These are phyloP conservation scores for Drymodes brunneopygia DNA, from an alignment of 2,113 vertebrate genomes.

Conservation along the genomic window DNA sequence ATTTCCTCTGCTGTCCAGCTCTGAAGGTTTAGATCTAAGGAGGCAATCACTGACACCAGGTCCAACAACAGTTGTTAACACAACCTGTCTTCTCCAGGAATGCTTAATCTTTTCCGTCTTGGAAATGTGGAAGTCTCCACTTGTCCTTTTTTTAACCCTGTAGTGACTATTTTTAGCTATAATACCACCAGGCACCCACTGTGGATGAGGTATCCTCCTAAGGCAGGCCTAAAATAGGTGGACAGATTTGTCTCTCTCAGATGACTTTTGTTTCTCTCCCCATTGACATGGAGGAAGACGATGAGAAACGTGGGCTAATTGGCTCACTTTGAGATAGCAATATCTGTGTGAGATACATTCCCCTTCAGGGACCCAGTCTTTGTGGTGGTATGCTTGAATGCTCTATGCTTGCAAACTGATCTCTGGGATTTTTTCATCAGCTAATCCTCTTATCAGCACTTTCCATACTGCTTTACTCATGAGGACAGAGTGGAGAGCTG, in stretches of 20 bases:
- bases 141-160: background rate
- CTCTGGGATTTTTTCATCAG: background rate
- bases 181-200: background rate
- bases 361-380: background rate
- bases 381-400: background rate
- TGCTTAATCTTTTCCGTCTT: background rate
- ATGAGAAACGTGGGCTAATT: background rate
- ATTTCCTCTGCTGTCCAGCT: background rate
- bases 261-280: background rate
- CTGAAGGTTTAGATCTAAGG: background rate
- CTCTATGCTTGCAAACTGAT: background rate
- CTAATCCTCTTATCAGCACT: background rate
- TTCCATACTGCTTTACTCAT: background rate
- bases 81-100: background rate
- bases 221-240: background rate
- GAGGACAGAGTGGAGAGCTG: background rate
- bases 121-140: background rate
- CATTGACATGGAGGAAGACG: background rate
- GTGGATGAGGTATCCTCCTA: background rate
- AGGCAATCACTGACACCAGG: background rate
- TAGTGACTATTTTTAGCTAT: constrained; percentile 3
- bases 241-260: background rate
- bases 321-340: background rate
- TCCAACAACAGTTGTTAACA: background rate
- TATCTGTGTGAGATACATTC: background rate